A percentile compares a stretch with the other conserved stretches of the same genome.
Conservation (phyloP, 2,888 invertebrate species). For the Luperina nickerlii region DNA sequence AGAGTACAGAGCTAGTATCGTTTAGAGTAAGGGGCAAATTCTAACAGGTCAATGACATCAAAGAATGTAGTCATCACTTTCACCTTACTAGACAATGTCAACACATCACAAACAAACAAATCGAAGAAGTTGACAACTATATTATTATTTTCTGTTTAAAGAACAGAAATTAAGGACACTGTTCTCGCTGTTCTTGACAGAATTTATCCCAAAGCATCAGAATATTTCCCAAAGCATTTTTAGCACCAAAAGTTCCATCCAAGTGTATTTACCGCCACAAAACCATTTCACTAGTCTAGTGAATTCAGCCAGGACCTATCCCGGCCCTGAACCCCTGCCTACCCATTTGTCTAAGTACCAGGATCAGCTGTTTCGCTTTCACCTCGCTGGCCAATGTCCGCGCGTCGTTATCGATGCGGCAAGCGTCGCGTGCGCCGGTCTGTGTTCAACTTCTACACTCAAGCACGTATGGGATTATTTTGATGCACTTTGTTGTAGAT, state of each 20-base stretch:
- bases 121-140: background rate
- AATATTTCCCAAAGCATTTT: background rate
- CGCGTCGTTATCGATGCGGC: slow-evolving; percentile 67
- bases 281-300: background rate
- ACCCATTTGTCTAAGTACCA: slow-evolving; percentile 34
- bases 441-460: slow-evolving; percentile 36
- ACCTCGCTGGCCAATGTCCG: slow-evolving; percentile 73
- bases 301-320: background rate
- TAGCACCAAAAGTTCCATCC: background rate
- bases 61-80: slow-evolving; percentile 39
- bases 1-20: background rate
- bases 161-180: background rate
- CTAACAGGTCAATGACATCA: slow-evolving; percentile 40
- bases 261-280: background rate
- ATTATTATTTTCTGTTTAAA: background rate
- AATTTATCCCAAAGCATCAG: background rate
- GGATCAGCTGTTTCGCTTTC: slow-evolving; percentile 73
- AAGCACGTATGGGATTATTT: slow-evolving; percentile 42
- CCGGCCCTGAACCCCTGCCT: slow-evolving; percentile 2
- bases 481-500: slow-evolving; percentile 38
- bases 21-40: slow-evolving; percentile 33
- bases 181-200: too few species aligned
- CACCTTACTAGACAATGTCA: slow-evolving; percentile 38
- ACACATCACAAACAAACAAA: slow-evolving; percentile 14
- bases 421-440: slow-evolving; percentile 62